Conservation (phyloP, 2,888 invertebrate genomes). For the Celastrina argiolus region DNA sequence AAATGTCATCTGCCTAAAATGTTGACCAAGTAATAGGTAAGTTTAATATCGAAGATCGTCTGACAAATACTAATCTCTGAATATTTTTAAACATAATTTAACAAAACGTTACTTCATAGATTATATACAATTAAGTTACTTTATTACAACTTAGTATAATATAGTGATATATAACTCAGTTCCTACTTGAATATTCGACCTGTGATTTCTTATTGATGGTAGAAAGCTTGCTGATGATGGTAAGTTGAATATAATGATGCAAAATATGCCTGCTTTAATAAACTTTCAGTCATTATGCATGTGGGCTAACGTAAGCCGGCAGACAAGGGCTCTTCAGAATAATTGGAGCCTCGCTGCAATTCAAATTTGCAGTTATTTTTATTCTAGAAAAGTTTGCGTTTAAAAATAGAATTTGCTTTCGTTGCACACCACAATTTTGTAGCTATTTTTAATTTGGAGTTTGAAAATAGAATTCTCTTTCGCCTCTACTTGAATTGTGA, state of each 20-base stretch:
- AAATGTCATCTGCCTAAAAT: background rate
- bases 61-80: too few relatives aligned
- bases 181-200: background rate
- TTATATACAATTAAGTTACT: background rate
- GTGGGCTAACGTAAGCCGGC: constrained; percentile 5
- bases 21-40: too few relatives aligned
- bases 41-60: too few relatives aligned
- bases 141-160: background rate
- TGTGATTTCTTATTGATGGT: constrained; percentile 4
- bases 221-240: constrained; percentile 7
- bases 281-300: constrained; percentile 16
- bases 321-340: background rate
- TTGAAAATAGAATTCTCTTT: background rate
- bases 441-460: background rate
- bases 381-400: background rate
- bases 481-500: too few relatives aligned
- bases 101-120: too few relatives aligned
- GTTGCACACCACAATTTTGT: background rate
- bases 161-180: background rate
- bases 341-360: constrained; percentile 2
- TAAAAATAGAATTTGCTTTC: background rate
- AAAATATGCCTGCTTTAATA: background rate
- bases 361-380: background rate
- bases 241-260: constrained; percentile 14
- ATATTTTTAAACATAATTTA: too few relatives aligned